Evolutionary conservation across 1,140 invertebrate genomes (phyloP), one percentile per base, ranked within the genome.

Genomic region (Phocides pigmalion): DNA sequence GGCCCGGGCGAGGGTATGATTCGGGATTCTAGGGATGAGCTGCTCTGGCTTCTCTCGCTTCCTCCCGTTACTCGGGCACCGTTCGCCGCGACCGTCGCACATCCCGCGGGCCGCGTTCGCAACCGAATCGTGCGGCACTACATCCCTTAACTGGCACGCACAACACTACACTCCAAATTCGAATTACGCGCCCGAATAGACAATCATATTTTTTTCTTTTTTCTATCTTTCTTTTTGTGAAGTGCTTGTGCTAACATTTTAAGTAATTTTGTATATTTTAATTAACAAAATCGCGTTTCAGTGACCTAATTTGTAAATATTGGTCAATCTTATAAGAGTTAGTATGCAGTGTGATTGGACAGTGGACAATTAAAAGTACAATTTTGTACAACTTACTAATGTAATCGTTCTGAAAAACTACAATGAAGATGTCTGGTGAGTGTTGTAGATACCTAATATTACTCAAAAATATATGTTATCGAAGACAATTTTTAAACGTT

Each of bases 21-120:
- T 90, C 83, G 84, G 87, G 87, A 90, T 89, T 81, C 84, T 84
- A 90, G 88, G 87, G 89, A 91, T 91, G 87, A 86, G 84, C 83
- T 74, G 70, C 62, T 90, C 83, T 89, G 85, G 79, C 86, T 85
- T 88, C 62, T 90, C 83, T 89, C 87, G 79, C 86, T 85, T 88
- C 86, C 87, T 89, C 87, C 81, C 82, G 84, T 87, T 91, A 89
- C 82, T 89, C 80, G 82, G 81, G 81, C 79, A 83, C 76, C 77
- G 87, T 79, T 74, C 87, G 87, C 81, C 82, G 84, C 77, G 80
- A 79, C 69, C 76, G 80, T 47, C 84, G 79, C 88, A 89, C 88
- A 86, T 77, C 74, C n/a, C n/a, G n/a, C 65, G 54, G 39, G 44
- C 63, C 66, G 50, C 67, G 66, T 74, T 73, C 71, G 74, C 64